Evolutionary conservation across 2,113 vertebrate species (phyloP).

Genomic region (Bagarius yarrelli): DNA sequence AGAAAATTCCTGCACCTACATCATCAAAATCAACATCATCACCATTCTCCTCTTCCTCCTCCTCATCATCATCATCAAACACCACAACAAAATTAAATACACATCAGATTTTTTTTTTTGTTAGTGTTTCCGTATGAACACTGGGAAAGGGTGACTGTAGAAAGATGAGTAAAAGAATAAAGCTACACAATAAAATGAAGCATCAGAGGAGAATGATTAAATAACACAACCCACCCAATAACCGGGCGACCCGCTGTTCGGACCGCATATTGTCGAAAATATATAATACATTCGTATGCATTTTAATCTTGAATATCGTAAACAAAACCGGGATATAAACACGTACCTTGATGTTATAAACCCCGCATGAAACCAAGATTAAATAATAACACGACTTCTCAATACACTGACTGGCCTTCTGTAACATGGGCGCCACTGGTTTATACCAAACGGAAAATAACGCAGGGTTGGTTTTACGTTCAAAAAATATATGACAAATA

Average conservation of each 20-base stretch:
- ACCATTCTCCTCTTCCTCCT: neutral
- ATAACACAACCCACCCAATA: neutral
- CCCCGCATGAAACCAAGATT: neutral
- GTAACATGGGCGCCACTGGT: conserved; percentile 17
- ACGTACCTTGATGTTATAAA: conserved; percentile 21
- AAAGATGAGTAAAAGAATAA: too few species aligned
- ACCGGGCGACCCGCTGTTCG: neutral
- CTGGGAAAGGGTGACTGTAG: neutral
- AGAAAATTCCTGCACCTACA: neutral
- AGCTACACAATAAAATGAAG: neutral
- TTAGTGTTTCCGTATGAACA: neutral
- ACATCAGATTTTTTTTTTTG: too few species aligned
- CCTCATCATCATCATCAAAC: neutral
- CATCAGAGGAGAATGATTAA: neutral
- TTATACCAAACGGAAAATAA: conserved; percentile 22
- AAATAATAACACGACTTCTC: neutral
- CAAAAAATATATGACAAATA: neutral
- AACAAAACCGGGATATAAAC: neutral
- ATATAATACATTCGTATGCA: neutral
- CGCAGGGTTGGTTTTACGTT: neutral
- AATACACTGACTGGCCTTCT: neutral
- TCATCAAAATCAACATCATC: neutral
- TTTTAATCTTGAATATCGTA: neutral
- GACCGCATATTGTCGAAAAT: neutral
- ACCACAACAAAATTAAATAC: neutral